These are phyloP conservation scores for Prenolepis imparis DNA, from an alignment of 2,888 invertebrate genomes.

Conservation along the genomic window DNA sequence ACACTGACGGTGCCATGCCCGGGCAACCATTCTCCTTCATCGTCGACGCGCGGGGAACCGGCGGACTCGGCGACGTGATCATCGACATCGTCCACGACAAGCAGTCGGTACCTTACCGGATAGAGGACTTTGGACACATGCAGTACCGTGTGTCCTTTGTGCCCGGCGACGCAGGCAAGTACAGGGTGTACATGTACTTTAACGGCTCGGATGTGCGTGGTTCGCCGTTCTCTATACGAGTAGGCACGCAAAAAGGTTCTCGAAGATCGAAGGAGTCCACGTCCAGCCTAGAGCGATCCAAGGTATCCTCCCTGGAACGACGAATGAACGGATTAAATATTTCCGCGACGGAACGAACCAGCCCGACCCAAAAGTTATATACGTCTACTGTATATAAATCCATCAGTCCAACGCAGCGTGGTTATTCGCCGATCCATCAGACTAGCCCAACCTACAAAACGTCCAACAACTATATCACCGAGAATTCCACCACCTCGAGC, in stretches of 20 bases:
- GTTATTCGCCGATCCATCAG: conserved; percentile 73
- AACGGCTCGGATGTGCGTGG: conserved; percentile 94
- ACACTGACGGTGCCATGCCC: conserved; percentile 94
- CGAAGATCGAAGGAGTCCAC: conserved; percentile 80
- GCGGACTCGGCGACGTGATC: conserved; percentile 94
- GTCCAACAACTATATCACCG: conserved; percentile 72
- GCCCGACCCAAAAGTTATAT: conserved; percentile 77
- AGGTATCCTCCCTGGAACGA: conserved; percentile 81
- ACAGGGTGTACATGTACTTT: conserved; percentile 96
- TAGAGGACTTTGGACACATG: conserved; percentile 91
- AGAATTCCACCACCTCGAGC: conserved; percentile 70
- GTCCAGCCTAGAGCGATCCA: conserved; percentile 77
- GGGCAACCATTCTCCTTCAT: conserved; percentile 95
- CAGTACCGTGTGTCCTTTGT: conserved; percentile 93
- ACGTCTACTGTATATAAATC: conserved; percentile 79
- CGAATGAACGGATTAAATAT: conserved; percentile 81
- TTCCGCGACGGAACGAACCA: conserved; percentile 70
- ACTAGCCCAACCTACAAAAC: conserved; percentile 75
- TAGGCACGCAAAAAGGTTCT: conserved; percentile 91
- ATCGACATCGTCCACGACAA: conserved; percentile 97
- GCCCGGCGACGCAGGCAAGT: conserved; percentile 93
- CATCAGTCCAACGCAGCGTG: conserved; percentile 78
- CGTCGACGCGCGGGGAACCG: conserved; percentile 91
- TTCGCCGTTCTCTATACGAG: conserved; percentile 95
- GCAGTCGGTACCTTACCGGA: conserved; percentile 93